phyloP scores from a whole-genome alignment of 2,888 invertebrate genomes.

The Cynaeus angustus region DNA sequence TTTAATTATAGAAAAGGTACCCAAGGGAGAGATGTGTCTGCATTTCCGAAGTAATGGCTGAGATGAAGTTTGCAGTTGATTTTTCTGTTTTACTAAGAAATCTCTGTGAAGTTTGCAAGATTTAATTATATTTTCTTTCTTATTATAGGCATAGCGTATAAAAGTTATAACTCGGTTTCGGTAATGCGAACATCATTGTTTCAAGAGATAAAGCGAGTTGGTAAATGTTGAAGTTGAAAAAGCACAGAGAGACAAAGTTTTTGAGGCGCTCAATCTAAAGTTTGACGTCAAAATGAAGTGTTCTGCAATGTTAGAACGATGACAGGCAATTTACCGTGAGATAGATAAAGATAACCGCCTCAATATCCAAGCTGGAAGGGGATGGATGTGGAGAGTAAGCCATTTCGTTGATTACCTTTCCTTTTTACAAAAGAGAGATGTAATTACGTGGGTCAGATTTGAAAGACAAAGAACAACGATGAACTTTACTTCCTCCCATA shows the following conservation, averaged over 20 bases:
- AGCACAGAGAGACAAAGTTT: conserved; percentile 61
- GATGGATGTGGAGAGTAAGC: conserved; percentile 56
- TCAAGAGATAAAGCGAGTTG: conserved; percentile 60
- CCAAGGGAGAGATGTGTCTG: conserved; percentile 4
- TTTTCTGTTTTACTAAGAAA: conserved; percentile 28
- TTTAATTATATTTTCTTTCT: conserved; percentile 55
- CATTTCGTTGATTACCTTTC: conserved; percentile 64
- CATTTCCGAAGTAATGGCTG: conserved; percentile 14
- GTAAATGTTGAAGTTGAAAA: conserved; percentile 60
- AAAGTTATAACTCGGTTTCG: conserved; percentile 63
- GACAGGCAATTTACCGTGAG: conserved; percentile 64
- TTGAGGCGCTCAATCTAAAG: conserved; percentile 64
- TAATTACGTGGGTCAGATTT: conserved; percentile 53
- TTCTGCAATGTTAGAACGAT: conserved; percentile 65
- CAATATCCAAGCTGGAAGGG: conserved; percentile 48
- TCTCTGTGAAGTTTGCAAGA: conserved; percentile 38
- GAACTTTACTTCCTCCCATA: conserved; percentile 59
- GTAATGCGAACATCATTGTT: conserved; percentile 62
- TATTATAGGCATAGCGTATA: conserved; percentile 54
- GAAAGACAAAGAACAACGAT: conserved; percentile 55
- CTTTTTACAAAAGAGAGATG: conserved; percentile 60
- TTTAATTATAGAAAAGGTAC: conserved; percentile 23
- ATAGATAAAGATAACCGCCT: conserved; percentile 54
- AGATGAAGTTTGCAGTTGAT: conserved; percentile 24
- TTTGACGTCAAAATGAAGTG: conserved; percentile 66